These are phyloP conservation scores for Brachionus angularis DNA, from an alignment of 1,140 invertebrate genomes.

Conservation along the genomic window DNA sequence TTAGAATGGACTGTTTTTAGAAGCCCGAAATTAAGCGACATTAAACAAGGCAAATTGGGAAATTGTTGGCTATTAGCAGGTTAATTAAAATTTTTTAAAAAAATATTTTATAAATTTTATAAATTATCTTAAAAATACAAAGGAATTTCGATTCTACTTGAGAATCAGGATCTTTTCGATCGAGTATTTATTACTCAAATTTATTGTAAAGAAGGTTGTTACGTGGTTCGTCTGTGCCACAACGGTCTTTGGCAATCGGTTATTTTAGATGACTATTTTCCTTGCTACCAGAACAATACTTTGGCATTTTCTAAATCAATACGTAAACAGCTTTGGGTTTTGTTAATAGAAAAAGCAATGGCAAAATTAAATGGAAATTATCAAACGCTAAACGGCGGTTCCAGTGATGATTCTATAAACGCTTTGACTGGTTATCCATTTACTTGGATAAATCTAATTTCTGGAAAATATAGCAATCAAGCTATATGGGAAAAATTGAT, in stretches of 20 bases:
- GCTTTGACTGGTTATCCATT: constrained; percentile 74
- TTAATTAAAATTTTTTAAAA: too few relatives aligned
- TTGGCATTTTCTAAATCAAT: constrained; percentile 92
- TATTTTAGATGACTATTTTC: constrained; percentile 88
- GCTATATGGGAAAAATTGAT: background rate
- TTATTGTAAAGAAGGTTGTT: constrained; percentile 79
- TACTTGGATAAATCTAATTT: constrained; percentile 48
- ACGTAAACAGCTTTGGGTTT: constrained; percentile 93
- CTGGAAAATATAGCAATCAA: background rate
- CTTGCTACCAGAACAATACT: constrained; percentile 76
- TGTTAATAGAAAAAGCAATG: constrained; percentile 93
- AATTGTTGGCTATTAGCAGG: constrained; percentile 53
- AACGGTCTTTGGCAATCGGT: constrained; percentile 93
- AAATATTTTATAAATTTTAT: too few relatives aligned
- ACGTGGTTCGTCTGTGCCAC: constrained; percentile 73
- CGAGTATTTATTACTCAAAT: constrained; percentile 83
- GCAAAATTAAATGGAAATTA: constrained; percentile 96
- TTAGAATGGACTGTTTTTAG: background rate
- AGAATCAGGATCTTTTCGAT: constrained; percentile 82
- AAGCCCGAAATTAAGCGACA: background rate
- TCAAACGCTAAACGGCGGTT: constrained; percentile 84
- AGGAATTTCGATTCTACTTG: constrained; percentile 88
- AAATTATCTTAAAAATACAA: too few relatives aligned
- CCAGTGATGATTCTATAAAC: constrained; percentile 88
- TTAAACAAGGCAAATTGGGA: constrained; percentile 20